These are phyloP conservation scores for Aspidiotus rigidus DNA, from an alignment of 2,888 invertebrate genomes.

Conservation along the genomic window DNA sequence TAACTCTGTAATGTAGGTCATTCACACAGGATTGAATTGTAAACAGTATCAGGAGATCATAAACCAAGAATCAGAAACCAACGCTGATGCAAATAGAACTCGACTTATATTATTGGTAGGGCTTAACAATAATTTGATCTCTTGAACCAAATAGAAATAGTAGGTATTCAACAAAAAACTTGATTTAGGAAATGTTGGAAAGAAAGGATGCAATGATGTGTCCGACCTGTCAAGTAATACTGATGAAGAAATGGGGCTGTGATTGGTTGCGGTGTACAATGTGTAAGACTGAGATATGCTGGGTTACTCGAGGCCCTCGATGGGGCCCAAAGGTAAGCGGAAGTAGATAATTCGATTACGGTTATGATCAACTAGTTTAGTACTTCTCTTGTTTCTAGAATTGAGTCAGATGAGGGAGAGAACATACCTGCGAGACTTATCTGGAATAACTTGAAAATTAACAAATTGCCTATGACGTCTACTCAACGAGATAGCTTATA, in stretches of 20 bases:
- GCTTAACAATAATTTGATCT: background rate
- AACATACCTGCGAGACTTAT: no score
- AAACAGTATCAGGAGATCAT: constrained; percentile 64
- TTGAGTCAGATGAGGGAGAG: no score
- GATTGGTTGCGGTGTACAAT: constrained; percentile 86
- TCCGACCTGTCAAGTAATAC: constrained; percentile 72
- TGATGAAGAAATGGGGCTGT: constrained; percentile 89
- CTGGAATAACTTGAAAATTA: no score
- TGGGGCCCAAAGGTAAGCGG: constrained; percentile 54
- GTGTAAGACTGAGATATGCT: constrained; percentile 89
- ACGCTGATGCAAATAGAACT: constrained; percentile 62
- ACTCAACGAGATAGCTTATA: no score
- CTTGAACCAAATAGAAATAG: no score
- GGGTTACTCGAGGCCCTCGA: constrained; percentile 70
- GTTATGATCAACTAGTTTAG: no score
- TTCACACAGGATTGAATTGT: constrained; percentile 70
- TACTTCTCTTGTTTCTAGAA: no score
- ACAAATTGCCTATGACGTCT: no score
- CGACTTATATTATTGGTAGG: constrained; percentile 61
- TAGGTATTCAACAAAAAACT: no score
- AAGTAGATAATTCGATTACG: no score
- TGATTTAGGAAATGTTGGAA: constrained; percentile 30
- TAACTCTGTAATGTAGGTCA: constrained; percentile 49
- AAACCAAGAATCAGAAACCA: constrained; percentile 54
- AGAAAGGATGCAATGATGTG: constrained; percentile 75